Base-by-base conservation (phyloP, 2,113 vertebrate genomes). In the Pagrus major region DNA sequence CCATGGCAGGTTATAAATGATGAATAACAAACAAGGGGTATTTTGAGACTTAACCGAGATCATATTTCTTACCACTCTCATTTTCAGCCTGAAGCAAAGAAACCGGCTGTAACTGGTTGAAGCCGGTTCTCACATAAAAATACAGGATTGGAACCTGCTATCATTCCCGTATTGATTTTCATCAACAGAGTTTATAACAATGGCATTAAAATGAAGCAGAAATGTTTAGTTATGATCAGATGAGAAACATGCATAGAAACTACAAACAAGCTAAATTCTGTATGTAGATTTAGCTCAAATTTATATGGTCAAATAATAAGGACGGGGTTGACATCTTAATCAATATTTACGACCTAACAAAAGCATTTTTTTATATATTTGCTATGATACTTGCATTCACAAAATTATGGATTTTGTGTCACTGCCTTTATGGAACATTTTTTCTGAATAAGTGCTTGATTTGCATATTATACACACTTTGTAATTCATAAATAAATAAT, bases 21-120 rank as follows among this genome's bases (percentile, higher is more conserved):
- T 27, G 5, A 67, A 65, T 33, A 67, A 41, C 12, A 58, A 68
- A 52, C 29, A 39, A 11, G 1, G 59, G 20, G 16, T 20, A 52
- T 58, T 68, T 68, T 51, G 25, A 51, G 31, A 31, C 16, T 59
- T 14, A 63, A 47, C 25, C n/a, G 31, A 60, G 31, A 61, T 74
- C 42, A 64, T 47, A 58, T 86, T 81, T 64, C 60, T 66, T 75
- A 73, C 73, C 58, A n/a, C 49, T 82, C 71, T 51, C 37, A 70
- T 68, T 63, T 67, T 80, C 44, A 70, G 56, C 46, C 23, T 52
- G 14, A 79, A 65, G 71, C 29, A 69, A 67, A 78, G 21, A 56
- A 79, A 80, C 71, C 18, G 1, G 58, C 76, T 74, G 56, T 21
- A 66, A 66, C 78, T 56, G 70, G 87, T 11, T 76, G 56, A 71